Base-by-base conservation (phyloP, 2,888 invertebrate genomes). In the Clitarchus hookeri region DNA sequence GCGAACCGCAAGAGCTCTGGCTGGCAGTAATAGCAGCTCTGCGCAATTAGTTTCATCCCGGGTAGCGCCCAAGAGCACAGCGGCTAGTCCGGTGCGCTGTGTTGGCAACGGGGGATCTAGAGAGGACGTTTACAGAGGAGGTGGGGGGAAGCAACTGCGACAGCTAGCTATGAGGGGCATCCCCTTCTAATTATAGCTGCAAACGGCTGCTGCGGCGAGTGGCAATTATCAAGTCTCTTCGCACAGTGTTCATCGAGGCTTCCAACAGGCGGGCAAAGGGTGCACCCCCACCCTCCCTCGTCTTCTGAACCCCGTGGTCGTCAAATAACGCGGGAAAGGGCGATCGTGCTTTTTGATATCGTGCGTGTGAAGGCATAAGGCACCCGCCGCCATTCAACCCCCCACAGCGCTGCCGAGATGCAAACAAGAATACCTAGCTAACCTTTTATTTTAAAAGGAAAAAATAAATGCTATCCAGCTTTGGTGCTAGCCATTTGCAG, bases 191-290 rank as follows among this genome's bases (percentile, higher is more conserved):
- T 65, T 65, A 65, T 65, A 65, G 65, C 65, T 65, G 65, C 65
- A n/a, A 65, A n/a, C 65, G 65, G 65, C n/a, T 65, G 19, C 65
- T 65, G 65, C 23, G 65, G 65, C 65, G 65, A 65, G 65, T 65
- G 23, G 65, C 65, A 65, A 65, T 65, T 65, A 65, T 65, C 65
- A 65, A 65, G 65, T 65, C 19, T 65, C 65, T 65, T 65, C 65
- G 8, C 65, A 65, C 65, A 23, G 65, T n/a, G 65, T 65, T 65
- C 65, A 65, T 65, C 65, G 6, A 6, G 65, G 65, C 23, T 19
- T 65, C 65, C 65, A n/a, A 9, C n/a, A 23, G 65, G 6, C 16
- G 65, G 65, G 65, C 65, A 19, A 19, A 23, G 23, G n/a, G 11
- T 65, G 8, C 8, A 3, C 19, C 65, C 65, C 19, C 6, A 0